These are phyloP conservation scores for Mythimna loreyi DNA, from an alignment of 2,888 invertebrate species.

Conservation along the genomic window DNA sequence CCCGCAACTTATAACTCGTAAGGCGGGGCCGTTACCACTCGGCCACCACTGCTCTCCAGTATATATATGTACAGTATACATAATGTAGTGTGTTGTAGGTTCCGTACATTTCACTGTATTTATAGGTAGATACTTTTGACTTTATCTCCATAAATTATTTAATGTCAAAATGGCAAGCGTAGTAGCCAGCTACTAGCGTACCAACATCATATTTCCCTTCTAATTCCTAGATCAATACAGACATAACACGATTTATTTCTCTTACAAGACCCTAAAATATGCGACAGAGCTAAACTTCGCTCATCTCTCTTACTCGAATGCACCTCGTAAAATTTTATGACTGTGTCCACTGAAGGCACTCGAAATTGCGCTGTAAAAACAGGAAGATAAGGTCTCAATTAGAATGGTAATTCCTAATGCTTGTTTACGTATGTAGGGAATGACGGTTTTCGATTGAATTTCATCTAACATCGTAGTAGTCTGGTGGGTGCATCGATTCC, in stretches of 20 bases:
- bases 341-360: slow-evolving; percentile 11
- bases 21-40: too few relatives aligned
- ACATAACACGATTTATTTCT: slow-evolving; percentile 50
- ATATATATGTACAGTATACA: too few relatives aligned
- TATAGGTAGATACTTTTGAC: too few relatives aligned
- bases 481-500: slow-evolving; percentile 24
- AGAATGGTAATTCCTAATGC: slow-evolving; percentile 1
- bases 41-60: too few relatives aligned
- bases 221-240: slow-evolving; percentile 20
- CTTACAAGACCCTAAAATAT: slow-evolving; percentile 43
- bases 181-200: not conserved
- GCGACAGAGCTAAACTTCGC: slow-evolving; percentile 44
- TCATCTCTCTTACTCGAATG: slow-evolving; percentile 53
- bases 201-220: not conserved
- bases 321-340: slow-evolving; percentile 59
- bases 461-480: not conserved
- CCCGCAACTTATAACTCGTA: too few relatives aligned
- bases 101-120: too few relatives aligned
- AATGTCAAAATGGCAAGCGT: not conserved
- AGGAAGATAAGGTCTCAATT: slow-evolving; percentile 3
- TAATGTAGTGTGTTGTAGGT: too few relatives aligned
- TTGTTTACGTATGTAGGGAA: slow-evolving; percentile 20
- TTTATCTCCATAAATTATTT: too few relatives aligned
- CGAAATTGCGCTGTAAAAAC: slow-evolving; percentile 34
- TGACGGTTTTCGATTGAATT: slow-evolving; percentile 35